Evolutionary conservation across 1,140 invertebrate genomes (phyloP).

Genomic region (Drosophila parabipectinata): DNA sequence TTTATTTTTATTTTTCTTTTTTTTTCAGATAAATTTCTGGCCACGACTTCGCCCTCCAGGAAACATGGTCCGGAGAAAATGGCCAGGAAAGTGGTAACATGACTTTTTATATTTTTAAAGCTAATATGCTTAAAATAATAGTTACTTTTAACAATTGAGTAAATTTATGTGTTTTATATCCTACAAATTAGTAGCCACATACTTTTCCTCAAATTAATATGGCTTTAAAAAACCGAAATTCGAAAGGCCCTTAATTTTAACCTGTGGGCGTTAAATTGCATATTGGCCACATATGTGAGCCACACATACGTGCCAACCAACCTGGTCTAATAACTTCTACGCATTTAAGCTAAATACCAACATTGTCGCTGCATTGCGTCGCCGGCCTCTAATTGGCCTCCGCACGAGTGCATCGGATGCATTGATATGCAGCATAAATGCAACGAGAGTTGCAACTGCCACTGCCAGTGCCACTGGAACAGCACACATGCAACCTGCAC

Average conservation of each 20-base stretch:
- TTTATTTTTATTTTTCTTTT: slow-evolving; percentile 1
- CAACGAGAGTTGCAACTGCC: slow-evolving; percentile 2
- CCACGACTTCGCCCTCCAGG: slow-evolving; percentile 45
- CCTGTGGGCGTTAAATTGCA: slow-evolving; percentile 1
- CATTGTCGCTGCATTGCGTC: slow-evolving; percentile 44
- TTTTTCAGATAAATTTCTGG: slow-evolving; percentile 10
- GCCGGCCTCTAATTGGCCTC: slow-evolving; percentile 47
- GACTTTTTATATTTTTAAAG: slow-evolving; percentile 32
- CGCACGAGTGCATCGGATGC: slow-evolving; percentile 20
- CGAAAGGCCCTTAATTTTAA: not conserved
- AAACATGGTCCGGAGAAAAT: slow-evolving; percentile 29
- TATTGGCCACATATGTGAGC: slow-evolving; percentile 29
- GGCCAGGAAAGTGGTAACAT: slow-evolving; percentile 22
- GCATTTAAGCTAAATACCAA: slow-evolving; percentile 46
- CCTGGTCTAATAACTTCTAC: slow-evolving; percentile 26
- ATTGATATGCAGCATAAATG: slow-evolving; percentile 4
- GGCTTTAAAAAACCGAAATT: not conserved
- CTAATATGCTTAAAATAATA: slow-evolving; percentile 32
- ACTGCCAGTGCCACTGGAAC: not conserved
- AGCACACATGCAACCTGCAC: not conserved
- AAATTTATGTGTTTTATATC: not conserved
- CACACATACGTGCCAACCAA: slow-evolving; percentile 4
- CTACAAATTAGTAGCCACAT: not conserved
- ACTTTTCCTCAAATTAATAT: not conserved
- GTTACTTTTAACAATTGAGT: not conserved